Conservation (phyloP, 1,140 invertebrate genomes). For the Neomicropteryx cornuta region DNA sequence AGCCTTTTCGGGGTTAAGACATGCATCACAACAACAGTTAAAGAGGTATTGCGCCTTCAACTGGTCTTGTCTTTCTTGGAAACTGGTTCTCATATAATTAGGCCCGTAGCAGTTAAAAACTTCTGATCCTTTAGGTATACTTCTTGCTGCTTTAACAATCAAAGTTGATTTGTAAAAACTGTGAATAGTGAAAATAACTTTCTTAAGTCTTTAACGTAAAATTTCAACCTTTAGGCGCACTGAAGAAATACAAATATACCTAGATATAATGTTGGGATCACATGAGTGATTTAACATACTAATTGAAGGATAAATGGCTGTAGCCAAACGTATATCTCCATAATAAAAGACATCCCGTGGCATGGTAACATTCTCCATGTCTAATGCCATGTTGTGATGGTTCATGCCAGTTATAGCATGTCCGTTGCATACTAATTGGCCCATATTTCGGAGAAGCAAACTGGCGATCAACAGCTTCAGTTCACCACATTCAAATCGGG, state of each 20-base stretch:
- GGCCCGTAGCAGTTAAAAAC: constrained; percentile 71
- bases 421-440: constrained; percentile 71
- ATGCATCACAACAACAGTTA: constrained; percentile 51
- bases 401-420: too few relatives aligned
- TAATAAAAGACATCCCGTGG: constrained; percentile 16
- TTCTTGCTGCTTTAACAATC: constrained; percentile 38
- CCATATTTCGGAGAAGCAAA: constrained; percentile 55
- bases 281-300: constrained; percentile 90
- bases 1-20: constrained; percentile 34
- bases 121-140: constrained; percentile 45
- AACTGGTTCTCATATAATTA: constrained; percentile 47
- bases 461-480: constrained; percentile 43
- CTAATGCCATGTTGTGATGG: too few relatives aligned
- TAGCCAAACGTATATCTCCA: constrained; percentile 56
- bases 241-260: too few relatives aligned
- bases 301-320: constrained; percentile 78
- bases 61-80: constrained; percentile 42
- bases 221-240: neutral
- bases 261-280: constrained; percentile 69
- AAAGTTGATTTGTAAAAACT: constrained; percentile 6
- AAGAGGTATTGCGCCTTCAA: constrained; percentile 62
- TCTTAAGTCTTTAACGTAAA: too few relatives aligned
- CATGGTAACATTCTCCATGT: too few relatives aligned
- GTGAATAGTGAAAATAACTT: neutral
- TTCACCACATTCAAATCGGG: constrained; percentile 18